Evolutionary conservation across 2,888 invertebrate genomes (phyloP).

Genomic region (Saturnia japonica): DNA sequence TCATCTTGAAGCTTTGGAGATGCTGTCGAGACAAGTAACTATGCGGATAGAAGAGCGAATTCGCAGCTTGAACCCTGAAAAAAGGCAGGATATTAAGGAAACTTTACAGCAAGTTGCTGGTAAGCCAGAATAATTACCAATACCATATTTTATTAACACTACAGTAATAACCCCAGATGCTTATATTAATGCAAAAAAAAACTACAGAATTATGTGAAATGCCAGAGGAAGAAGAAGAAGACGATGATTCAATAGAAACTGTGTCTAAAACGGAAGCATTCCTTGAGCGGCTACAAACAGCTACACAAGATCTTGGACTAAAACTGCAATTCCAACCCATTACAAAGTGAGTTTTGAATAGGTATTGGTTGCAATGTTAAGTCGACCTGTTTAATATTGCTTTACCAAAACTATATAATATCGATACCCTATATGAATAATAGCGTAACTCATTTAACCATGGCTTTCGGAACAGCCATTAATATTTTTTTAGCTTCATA

Average conservation of each 20-base stretch:
- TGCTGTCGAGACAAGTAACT: conserved; percentile 91
- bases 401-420: no score
- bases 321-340: conserved; percentile 84
- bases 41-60: conserved; percentile 87
- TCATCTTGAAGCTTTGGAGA: conserved; percentile 95
- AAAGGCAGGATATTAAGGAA: conserved; percentile 86
- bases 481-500: no score
- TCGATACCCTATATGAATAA: no score
- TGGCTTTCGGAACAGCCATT: no score
- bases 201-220: conserved; percentile 86
- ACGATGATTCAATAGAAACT: conserved; percentile 62
- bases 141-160: not conserved
- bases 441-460: no score
- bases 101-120: conserved; percentile 89
- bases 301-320: conserved; percentile 85
- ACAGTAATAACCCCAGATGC: not conserved
- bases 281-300: conserved; percentile 78
- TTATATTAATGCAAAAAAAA: not conserved
- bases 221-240: conserved; percentile 85
- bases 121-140: conserved; percentile 31
- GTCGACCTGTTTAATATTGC: no score
- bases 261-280: conserved; percentile 69
- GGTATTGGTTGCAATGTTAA: no score
- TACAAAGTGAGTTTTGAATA: conserved; percentile 67
- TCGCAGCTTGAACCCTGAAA: conserved; percentile 79